Percentiles rank a stretch among this genome's conserved stretches.
These are phyloP conservation scores for Chrysomela aeneicollis DNA, from an alignment of 2,888 invertebrate genomes.

Conservation along the genomic window DNA sequence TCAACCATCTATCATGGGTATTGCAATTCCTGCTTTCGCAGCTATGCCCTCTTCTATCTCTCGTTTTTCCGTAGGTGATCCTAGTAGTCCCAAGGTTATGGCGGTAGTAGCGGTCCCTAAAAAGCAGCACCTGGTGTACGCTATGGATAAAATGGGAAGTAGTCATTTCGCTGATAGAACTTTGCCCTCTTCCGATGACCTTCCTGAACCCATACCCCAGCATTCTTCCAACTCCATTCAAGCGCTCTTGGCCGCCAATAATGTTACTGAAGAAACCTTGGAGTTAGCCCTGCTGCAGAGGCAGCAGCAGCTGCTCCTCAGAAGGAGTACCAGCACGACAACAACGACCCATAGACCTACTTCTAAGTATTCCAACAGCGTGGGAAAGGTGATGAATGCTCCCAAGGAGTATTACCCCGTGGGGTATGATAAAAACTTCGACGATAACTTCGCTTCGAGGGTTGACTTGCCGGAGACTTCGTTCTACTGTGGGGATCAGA, in stretches of 20 bases:
- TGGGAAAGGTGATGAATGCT: slow-evolving; percentile 83
- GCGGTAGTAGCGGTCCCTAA: slow-evolving; percentile 52
- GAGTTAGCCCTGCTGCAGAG: slow-evolving; percentile 76
- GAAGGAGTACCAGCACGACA: slow-evolving; percentile 60
- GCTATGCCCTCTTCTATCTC: slow-evolving; percentile 67
- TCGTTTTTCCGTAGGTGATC: slow-evolving; percentile 61
- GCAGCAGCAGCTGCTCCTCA: slow-evolving; percentile 70
- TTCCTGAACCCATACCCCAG: slow-evolving; percentile 43
- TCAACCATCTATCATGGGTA: slow-evolving; percentile 60
- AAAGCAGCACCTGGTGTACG: slow-evolving; percentile 41
- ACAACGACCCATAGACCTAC: slow-evolving; percentile 60
- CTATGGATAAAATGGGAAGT: slow-evolving; percentile 51
- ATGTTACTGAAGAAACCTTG: slow-evolving; percentile 80
- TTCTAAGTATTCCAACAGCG: slow-evolving; percentile 54
- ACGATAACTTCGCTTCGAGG: slow-evolving; percentile 85
- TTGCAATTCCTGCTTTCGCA: slow-evolving; percentile 65
- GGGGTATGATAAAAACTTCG: slow-evolving; percentile 88
- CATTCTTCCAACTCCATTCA: slow-evolving; percentile 51
- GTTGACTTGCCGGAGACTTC: slow-evolving; percentile 85
- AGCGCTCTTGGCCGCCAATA: slow-evolving; percentile 68
- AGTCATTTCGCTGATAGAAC: slow-evolving; percentile 53
- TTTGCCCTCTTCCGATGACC: slow-evolving; percentile 48
- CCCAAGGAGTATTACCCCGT: slow-evolving; percentile 89
- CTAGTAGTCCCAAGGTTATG: slow-evolving; percentile 47
- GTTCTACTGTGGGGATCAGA: slow-evolving; percentile 88